A percentile compares a stretch with the other conserved stretches of the same genome.
phyloP scores from a whole-genome alignment of 2,888 invertebrate species.

The Chrysopilus asiliformis region DNA sequence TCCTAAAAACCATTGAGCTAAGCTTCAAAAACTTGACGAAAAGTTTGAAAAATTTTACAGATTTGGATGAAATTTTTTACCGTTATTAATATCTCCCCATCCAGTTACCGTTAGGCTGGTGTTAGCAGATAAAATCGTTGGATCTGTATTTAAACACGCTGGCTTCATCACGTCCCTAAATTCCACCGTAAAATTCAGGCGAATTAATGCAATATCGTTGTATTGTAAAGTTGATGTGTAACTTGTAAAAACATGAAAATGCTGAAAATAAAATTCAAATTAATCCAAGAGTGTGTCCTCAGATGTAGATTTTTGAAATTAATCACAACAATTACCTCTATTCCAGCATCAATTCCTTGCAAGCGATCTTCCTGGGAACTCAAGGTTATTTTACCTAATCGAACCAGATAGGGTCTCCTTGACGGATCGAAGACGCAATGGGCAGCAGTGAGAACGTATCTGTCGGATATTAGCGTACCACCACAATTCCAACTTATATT shows the following conservation, averaged over 20 bases:
- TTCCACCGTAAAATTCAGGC: slow-evolving; percentile 10
- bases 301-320: too few species aligned
- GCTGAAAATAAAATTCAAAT: too few species aligned
- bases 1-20: too few species aligned
- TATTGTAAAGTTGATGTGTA: too few species aligned
- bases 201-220: slow-evolving; percentile 22
- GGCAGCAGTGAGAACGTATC: slow-evolving; percentile 12
- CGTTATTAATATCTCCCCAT: too few species aligned
- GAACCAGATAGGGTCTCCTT: slow-evolving; percentile 8
- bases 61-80: too few species aligned
- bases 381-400: slow-evolving; percentile 12
- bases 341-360: slow-evolving; percentile 5
- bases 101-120: slow-evolving; percentile 17
- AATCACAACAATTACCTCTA: slow-evolving; percentile 9
- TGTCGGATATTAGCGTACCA: slow-evolving; percentile 13
- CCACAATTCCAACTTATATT: slow-evolving; percentile 10
- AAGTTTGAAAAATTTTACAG: too few species aligned
- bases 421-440: slow-evolving; percentile 12
- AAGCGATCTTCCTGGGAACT: background rate
- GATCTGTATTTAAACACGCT: slow-evolving; percentile 18
- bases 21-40: too few species aligned
- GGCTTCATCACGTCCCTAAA: slow-evolving; percentile 15
- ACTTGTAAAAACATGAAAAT: too few species aligned
- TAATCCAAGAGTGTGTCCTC: too few species aligned
- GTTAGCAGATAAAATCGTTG: slow-evolving; percentile 8